Conservation (phyloP, 2,888 invertebrate genomes). For the Cryptophagus acutangulus region DNA sequence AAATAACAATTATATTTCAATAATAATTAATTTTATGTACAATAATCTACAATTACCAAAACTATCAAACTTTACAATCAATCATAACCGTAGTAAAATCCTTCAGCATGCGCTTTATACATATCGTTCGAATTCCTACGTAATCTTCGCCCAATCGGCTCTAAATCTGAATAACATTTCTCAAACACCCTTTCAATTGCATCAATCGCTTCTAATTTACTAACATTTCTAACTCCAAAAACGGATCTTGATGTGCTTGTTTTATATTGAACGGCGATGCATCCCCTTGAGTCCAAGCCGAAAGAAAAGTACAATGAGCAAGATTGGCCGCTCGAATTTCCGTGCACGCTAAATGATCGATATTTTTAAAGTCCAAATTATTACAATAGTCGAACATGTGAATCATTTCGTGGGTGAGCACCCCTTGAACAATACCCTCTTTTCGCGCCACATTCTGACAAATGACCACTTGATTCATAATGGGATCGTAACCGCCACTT, state of each 20-base stretch:
- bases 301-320: slow-evolving; percentile 84
- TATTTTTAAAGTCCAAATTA: slow-evolving; percentile 80
- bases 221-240: slow-evolving; percentile 72
- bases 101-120: slow-evolving; percentile 70
- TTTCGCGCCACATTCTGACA: slow-evolving; percentile 79
- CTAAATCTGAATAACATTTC: slow-evolving; percentile 86
- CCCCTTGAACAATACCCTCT: slow-evolving; percentile 69
- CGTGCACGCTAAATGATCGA: slow-evolving; percentile 91
- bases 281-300: slow-evolving; percentile 73
- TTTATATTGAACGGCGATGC: slow-evolving; percentile 68
- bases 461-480: slow-evolving; percentile 81
- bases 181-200: slow-evolving; percentile 84
- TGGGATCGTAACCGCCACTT: slow-evolving; percentile 87
- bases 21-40: not conserved
- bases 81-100: slow-evolving; percentile 73
- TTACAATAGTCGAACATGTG: slow-evolving; percentile 97
- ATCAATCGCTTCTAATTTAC: slow-evolving; percentile 63
- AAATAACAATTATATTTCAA: no score
- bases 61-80: not conserved
- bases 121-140: slow-evolving; percentile 73
- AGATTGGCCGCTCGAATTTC: slow-evolving; percentile 93
- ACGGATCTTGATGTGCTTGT: slow-evolving; percentile 81
- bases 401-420: slow-evolving; percentile 87
- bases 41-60: not conserved
- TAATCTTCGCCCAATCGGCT: slow-evolving; percentile 80